Percentiles rank a stretch among this genome's conserved stretches.
phyloP scores from a whole-genome alignment of 2,888 invertebrate genomes.

The Lacanobia oleracea region DNA sequence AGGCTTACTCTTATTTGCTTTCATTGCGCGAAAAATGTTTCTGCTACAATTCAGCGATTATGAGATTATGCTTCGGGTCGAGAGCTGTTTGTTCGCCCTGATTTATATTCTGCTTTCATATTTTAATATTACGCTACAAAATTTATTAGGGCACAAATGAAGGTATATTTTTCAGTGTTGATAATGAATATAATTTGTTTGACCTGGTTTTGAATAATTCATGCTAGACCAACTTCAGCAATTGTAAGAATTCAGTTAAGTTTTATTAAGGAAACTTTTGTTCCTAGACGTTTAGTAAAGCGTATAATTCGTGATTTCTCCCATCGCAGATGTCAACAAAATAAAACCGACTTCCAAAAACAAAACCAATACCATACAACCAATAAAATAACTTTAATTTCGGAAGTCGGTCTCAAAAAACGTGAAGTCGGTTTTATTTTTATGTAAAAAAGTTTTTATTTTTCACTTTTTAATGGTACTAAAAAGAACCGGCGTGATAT shows the following conservation, averaged over 20 bases:
- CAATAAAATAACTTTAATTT: too few relatives aligned
- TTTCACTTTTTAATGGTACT: too few relatives aligned
- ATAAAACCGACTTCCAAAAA: too few relatives aligned
- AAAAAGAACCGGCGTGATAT: too few relatives aligned
- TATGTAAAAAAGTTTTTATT: too few relatives aligned
- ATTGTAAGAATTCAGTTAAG: not conserved
- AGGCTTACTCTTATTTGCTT: constrained; percentile 43
- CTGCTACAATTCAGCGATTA: constrained; percentile 45
- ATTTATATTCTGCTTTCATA: constrained; percentile 43
- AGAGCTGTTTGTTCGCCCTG: constrained; percentile 40
- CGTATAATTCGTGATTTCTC: not conserved
- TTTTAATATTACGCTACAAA: constrained; percentile 33
- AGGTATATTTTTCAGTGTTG: constrained; percentile 8
- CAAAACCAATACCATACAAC: too few relatives aligned
- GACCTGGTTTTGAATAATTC: constrained; percentile 18
- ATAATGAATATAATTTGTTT: constrained; percentile 7
- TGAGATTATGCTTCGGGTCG: constrained; percentile 38
- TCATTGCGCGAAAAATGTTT: constrained; percentile 46
- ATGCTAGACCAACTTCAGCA: not conserved
- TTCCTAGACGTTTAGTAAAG: not conserved
- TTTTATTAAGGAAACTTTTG: not conserved
- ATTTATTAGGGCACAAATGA: constrained; percentile 16
- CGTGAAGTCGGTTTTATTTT: too few relatives aligned
- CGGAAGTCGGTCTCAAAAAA: too few relatives aligned
- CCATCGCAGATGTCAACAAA: not conserved